Evolutionary conservation across 2,797 vertebrate species (phyloP), one percentile per base, ranked within the genome.

Genomic region (Monodelphis domestica): DNA sequence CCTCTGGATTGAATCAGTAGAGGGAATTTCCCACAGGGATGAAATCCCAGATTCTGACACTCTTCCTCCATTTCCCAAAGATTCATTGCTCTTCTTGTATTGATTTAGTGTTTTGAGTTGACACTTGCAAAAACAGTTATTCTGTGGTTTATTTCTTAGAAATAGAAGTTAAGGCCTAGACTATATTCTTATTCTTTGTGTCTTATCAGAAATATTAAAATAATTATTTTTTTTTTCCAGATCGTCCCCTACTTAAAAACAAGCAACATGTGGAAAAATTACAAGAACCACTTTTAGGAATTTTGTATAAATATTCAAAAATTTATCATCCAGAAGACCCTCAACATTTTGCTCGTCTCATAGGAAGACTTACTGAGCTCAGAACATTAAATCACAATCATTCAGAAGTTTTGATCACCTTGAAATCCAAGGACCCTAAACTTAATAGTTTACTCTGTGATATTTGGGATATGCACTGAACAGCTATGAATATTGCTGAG

Each of bases 281-380:
- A 91, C 98, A 98, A 97, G 98, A 98, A 96, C 98, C 98, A 53
- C 97, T 99, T 90, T 98, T 98, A 93, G 97, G 97, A 94, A 97
- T 98, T 97, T 98, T 99, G 90, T 98, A 99, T 96, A 98, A 98
- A 93, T 98, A 98, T 92, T 98, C 98, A 17, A 98, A 98, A 97
- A 97, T 98, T 50, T 97, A 98, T 54, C 98, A 98, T 57, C 98
- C 98, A 3, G 97, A 98, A 93, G 98, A 99, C 92, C 98, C 98
- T 3, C 98, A 98, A 90, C 98, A 98, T 92, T 99, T 99, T 96
- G 98, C 98, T 78, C 97, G 92, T 91, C 98, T 98, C 10, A 97
- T 98, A 88, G 98, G 98, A 17, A 98, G 98, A 56, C 98, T 99
- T 21, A 98, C 98, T 55, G 98, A 98, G 92, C 98, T 99, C 56